Base-by-base conservation (phyloP, 2,888 invertebrate species). In the Plusia festucae region DNA sequence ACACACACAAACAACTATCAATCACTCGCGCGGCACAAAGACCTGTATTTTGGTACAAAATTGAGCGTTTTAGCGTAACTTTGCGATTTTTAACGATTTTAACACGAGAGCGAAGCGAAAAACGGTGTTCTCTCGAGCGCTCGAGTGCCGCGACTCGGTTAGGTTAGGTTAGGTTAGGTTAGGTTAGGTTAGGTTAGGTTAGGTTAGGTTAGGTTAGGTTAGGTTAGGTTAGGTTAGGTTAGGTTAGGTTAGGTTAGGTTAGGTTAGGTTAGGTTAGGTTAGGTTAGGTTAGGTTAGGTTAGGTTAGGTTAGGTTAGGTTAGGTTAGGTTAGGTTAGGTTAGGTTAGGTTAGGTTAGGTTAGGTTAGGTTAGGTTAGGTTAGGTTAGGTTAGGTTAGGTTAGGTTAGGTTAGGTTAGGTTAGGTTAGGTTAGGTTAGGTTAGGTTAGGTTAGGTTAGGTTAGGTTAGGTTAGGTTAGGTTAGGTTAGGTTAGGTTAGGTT, bases 181-280 rank as follows among this genome's bases (percentile, higher is more conserved):
- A 34, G 46, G 64, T 65, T 62, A 69, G 65, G 69, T 65, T 69
- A 69, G 69, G 69, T 69, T 69, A 61, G 69, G 61, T 69, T 62
- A 69, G 65, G 69, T 65, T 70, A 65, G 65, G 69, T 70, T 65
- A 65, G 65, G 61, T 70, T 62, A 65, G 65, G 65, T 62, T 65
- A 70, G 65, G 65, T 65, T 70, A 62, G 65, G 61, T 70, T 62
- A 65, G 65, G 69, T 60, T 65, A 62, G 62, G 62, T 62, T 65
- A 65, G 69, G 69, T 65, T 70, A 65, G 65, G 69, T 65, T 70
- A 62, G 65, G 70, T 70, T 70, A 70, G 62, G 70, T 65, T 62
- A 62, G 62, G 65, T 65, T 65, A 69, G 69, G 65, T 69, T 65
- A 65, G 65, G 65, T 65, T 69, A 64, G 69, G 59, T 60, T 68